A percentile compares a stretch with the other conserved stretches of the same genome.
Evolutionary conservation across 2,888 invertebrate genomes (phyloP).

Genomic region (Cryptocheilus praepositus): DNA sequence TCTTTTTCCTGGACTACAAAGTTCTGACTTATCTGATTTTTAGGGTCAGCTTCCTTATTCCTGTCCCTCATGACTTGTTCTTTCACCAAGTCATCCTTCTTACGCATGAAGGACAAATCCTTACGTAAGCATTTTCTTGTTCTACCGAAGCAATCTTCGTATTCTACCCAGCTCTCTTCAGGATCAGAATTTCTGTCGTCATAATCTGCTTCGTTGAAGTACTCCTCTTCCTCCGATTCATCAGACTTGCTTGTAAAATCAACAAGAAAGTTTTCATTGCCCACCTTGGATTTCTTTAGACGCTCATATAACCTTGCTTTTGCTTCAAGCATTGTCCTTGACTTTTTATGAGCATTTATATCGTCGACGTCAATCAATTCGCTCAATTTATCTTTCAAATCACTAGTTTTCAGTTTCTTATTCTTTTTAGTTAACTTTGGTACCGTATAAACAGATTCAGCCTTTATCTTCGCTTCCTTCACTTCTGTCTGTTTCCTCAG

Average conservation of each 20-base stretch:
- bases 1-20: conserved; percentile 52
- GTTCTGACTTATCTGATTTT: conserved; percentile 18
- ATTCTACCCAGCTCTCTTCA: conserved; percentile 85
- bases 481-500: conserved; percentile 91
- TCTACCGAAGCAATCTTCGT: conserved; percentile 90
- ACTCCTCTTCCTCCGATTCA: conserved; percentile 59
- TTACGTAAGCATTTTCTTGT: conserved; percentile 88
- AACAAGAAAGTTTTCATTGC: conserved; percentile 64
- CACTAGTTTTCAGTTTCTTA: conserved; percentile 70
- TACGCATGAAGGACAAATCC: conserved; percentile 83
- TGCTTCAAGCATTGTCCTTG: conserved; percentile 72
- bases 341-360: conserved; percentile 64
- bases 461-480: conserved; percentile 79
- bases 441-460: conserved; percentile 36
- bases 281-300: conserved; percentile 63
- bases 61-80: conserved; percentile 54
- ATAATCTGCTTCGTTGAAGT: conserved; percentile 44
- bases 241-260: conserved; percentile 68
- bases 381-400: conserved; percentile 54
- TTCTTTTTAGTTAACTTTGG: conserved; percentile 52
- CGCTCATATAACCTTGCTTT: conserved; percentile 68
- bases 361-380: conserved; percentile 61
- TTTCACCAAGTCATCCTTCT: conserved; percentile 78
- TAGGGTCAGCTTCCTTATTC: conserved; percentile 10
- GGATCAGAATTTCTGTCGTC: conserved; percentile 60